Conservation (phyloP, 2,797 vertebrate genomes). For the Limosa lapponica region DNA sequence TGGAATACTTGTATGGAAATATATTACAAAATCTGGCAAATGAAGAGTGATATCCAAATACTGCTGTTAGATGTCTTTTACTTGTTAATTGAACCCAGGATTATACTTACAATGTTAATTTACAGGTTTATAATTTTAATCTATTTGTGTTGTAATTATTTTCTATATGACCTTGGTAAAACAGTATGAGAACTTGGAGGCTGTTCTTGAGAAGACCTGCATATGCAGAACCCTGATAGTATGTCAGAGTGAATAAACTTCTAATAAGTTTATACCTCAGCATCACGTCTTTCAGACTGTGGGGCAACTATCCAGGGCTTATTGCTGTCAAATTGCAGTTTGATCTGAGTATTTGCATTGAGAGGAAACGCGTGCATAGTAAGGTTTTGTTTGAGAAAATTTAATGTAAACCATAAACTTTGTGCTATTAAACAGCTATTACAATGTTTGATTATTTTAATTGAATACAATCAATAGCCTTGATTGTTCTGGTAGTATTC, state of each 20-base stretch:
- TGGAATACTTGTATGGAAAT: not conserved
- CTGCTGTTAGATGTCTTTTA: not conserved
- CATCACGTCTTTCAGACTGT: not conserved
- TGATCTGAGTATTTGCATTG: not conserved
- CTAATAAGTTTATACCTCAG: not conserved
- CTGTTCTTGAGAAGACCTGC: not conserved
- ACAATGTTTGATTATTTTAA: not conserved
- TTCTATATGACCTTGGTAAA: not conserved
- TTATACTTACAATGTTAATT: not conserved
- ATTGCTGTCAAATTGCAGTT: not conserved
- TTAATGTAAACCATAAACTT: not conserved
- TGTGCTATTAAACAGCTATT: not conserved
- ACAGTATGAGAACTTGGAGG: not conserved
- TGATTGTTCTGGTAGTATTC: not conserved
- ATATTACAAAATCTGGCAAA: rapidly evolving
- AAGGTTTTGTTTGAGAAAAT: not conserved
- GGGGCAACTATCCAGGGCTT: not conserved
- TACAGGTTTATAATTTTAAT: not conserved
- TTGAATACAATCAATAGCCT: not conserved
- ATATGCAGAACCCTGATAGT: not conserved
- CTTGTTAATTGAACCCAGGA: not conserved
- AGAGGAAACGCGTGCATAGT: not conserved
- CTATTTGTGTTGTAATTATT: not conserved
- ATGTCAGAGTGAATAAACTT: not conserved
- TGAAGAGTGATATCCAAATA: not conserved